Percentiles rank a stretch among this genome's conserved stretches.
phyloP scores from a whole-genome alignment of 2,113 vertebrate species.

The Orthonyx spaldingii region DNA sequence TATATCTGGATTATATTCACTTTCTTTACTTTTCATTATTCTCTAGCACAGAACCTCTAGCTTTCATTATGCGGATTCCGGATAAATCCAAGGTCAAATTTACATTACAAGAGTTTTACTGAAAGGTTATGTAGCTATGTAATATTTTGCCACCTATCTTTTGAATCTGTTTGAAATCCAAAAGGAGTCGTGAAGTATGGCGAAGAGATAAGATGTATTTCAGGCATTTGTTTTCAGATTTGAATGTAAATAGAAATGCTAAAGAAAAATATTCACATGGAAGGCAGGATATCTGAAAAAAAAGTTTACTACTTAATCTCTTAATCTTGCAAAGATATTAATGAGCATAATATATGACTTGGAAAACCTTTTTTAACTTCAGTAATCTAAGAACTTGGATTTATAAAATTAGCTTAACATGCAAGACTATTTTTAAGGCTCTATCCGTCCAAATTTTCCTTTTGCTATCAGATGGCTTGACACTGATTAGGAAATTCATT shows the following conservation, averaged over 20 bases:
- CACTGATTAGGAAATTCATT: not conserved
- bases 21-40: slow-evolving; percentile 37
- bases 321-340: not conserved
- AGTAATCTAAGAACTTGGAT: not conserved
- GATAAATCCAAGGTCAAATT: slow-evolving; percentile 26
- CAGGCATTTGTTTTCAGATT: not conserved
- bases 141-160: not conserved
- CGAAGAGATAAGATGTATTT: not conserved
- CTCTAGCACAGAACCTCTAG: not conserved
- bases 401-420: not conserved
- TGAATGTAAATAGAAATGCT: not conserved
- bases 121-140: not conserved
- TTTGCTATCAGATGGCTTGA: accelerated
- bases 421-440: not conserved
- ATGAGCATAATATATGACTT: not conserved
- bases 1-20: not conserved
- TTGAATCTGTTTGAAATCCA: not conserved
- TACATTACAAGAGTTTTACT: not conserved
- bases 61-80: not conserved
- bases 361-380: not conserved
- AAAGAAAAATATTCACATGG: not conserved
- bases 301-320: not conserved
- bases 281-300: not conserved
- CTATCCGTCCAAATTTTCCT: not conserved
- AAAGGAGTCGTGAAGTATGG: not conserved